A percentile compares a stretch with the other conserved stretches of the same genome.
These are phyloP conservation scores for Watersipora subatra DNA, from an alignment of 1,140 invertebrate species.

Conservation along the genomic window DNA sequence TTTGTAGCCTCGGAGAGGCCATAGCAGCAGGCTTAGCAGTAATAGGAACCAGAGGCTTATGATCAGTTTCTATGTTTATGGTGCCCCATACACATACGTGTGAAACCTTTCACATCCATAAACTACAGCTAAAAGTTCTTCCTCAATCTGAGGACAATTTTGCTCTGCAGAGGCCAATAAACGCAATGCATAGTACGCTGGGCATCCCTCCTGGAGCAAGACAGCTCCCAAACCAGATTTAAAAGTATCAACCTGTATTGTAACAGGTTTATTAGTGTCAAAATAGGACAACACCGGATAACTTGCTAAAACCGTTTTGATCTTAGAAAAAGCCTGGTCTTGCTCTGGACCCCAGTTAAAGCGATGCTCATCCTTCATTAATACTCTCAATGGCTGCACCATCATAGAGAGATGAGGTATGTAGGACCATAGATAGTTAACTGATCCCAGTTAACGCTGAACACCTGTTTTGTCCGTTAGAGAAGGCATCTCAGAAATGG, in stretches of 20 bases:
- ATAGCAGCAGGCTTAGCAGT: slow-evolving; percentile 14
- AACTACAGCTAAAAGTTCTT: slow-evolving; percentile 43
- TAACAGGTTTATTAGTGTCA: not conserved
- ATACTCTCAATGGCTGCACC: slow-evolving; percentile 21
- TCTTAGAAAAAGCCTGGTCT: not conserved
- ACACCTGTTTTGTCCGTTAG: slow-evolving; percentile 12
- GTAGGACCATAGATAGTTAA: slow-evolving; percentile 17
- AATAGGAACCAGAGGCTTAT: slow-evolving; percentile 28
- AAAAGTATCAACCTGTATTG: not conserved
- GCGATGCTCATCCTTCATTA: slow-evolving; percentile 33
- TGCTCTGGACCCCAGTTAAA: not conserved
- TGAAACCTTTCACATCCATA: slow-evolving; percentile 44
- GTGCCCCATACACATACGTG: slow-evolving; percentile 39
- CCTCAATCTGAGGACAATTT: slow-evolving; percentile 44
- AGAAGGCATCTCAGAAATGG: slow-evolving; percentile 18
- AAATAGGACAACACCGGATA: not conserved
- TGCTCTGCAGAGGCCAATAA: slow-evolving; percentile 17
- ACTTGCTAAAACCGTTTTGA: not conserved
- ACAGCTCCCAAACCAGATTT: not conserved
- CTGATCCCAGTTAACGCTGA: too few relatives aligned
- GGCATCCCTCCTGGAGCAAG: not conserved
- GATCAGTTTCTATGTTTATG: slow-evolving; percentile 22
- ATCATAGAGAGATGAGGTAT: slow-evolving; percentile 9
- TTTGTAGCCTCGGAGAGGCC: slow-evolving; percentile 17
- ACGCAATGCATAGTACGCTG: not conserved